Evolutionary conservation across 1,140 invertebrate genomes (phyloP), one percentile per base, ranked within the genome.

Genomic region (Antheraea mylitta): DNA sequence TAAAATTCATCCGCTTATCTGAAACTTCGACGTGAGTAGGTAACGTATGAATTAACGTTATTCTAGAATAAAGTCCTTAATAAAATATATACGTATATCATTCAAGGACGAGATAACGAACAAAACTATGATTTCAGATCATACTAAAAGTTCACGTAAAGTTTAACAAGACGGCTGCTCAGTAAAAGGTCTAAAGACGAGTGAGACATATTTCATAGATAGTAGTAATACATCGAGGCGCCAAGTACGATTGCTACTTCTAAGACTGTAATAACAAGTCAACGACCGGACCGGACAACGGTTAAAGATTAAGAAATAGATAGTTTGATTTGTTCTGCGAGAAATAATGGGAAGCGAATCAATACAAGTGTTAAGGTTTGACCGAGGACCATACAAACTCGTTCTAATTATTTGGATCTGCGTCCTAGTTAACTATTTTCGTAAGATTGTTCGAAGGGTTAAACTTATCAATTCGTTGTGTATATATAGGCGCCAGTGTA

Each of bases 211-310:
- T 59, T 66, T 66, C 53, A 58, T 22, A 58, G 78, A 84, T 81
- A 80, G 76, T 76, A 7, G 74, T 73, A 79, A 77, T 73, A 75
- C 74, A 73, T 72, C 81, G 69, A 81, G 81, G 79, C 77, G 78
- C 74, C 77, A 78, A 83, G 76, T 84, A 79, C 77, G 73, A 80
- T 78, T 83, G 81, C 77, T 74, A 80, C 81, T 83, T 81, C 82
- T 76, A 77, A 76, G 79, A 69, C 72, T 77, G 80, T 75, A 77
- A 73, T n/a, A 80, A 78, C 78, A 74, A 86, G 86, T 89, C 86
- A 89, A 86, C 77, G 86, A 86, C 86, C 85, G 38, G 38, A 42
- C 38, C 38, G 10, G 16, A 72, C 79, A 75, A 73, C 74, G 18
- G 61, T 64, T 58, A 73, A 83, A 80, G 74, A 87, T 86, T 78